Base-by-base conservation (phyloP, 1,140 invertebrate species). In the Gonatopus flavifemur region DNA sequence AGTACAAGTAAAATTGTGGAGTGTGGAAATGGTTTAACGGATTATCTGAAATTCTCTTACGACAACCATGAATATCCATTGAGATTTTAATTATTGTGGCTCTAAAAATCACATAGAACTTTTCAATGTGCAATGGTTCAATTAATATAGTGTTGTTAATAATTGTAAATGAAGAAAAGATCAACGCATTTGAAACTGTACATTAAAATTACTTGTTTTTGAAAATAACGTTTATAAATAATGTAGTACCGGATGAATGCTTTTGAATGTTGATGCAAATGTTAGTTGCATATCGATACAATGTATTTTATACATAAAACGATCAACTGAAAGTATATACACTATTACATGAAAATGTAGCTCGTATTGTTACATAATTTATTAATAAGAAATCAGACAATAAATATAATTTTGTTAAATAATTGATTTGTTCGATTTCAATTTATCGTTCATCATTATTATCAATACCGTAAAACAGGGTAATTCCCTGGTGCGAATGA, bases 351-450 rank as follows among this genome's bases (percentile, higher is more conserved):
- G 51, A 52, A 60, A 70, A 60, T 64, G 61, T 74, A 69, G 69
- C 58, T 47, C 46, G 61, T 69, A 74, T 66, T 72, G 68, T 70
- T 74, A 74, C 57, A 67, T 65, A 57, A 72, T 68, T 69, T 55
- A 69, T 67, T 60, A 64, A 74, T 67, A 67, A 62, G 51, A 72
- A 76, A 73, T 69, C 69, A 70, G 72, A 76, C 72, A 76, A 76
- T 76, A 76, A 76, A 76, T 76, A 70, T 76, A 76, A 72, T 76
- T 76, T 76, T 76, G 69, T 53, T 76, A 74, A 66, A 53, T 65
- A 43, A n/a, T n/a, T n/a, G n/a, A n/a, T n/a, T n/a, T n/a, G n/a
- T n/a, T n/a, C n/a, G n/a, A n/a, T n/a, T n/a, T n/a, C n/a, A n/a
- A n/a, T n/a, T n/a, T n/a, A n/a, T n/a, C n/a, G n/a, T n/a, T n/a